Percentiles rank a stretch among this genome's conserved stretches.
phyloP scores from a whole-genome alignment of 2,113 vertebrate species.

The Rhineura floridana region DNA sequence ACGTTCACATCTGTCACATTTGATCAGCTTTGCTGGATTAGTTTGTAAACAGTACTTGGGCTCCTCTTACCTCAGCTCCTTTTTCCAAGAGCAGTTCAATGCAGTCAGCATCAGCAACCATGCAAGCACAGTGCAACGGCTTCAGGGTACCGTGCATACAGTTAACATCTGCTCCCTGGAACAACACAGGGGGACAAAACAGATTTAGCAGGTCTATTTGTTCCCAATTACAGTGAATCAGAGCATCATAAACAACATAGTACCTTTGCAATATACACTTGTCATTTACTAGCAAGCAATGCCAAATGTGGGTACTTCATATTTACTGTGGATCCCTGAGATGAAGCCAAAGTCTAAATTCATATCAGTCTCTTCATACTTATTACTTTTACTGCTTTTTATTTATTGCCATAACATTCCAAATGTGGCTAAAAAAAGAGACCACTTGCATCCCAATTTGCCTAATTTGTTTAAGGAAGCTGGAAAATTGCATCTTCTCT shows the following conservation, averaged over 20 bases:
- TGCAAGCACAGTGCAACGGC: conserved; percentile 96
- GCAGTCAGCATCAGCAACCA: conserved; percentile 95
- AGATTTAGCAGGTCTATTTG: not conserved
- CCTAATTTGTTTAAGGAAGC: not conserved
- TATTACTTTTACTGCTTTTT: not conserved
- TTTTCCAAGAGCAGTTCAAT: conserved; percentile 95
- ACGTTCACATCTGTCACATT: too few species aligned
- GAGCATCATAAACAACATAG: too few species aligned
- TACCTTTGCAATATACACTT: not conserved
- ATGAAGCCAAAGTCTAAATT: not conserved
- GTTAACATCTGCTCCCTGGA: conserved; percentile 94
- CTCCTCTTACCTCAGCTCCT: conserved; percentile 87
- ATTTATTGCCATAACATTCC: not conserved
- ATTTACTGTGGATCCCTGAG: not conserved
- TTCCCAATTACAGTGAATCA: too few species aligned
- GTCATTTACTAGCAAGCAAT: not conserved
- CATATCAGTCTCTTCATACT: not conserved
- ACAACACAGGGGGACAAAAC: not conserved
- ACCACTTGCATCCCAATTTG: not conserved
- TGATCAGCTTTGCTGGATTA: too few species aligned
- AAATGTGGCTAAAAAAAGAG: not conserved
- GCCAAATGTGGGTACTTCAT: not conserved
- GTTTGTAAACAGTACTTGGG: conserved; percentile 52
- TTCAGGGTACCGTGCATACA: conserved; percentile 94
- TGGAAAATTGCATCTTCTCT: not conserved